phyloP scores from a whole-genome alignment of 2,888 invertebrate species.

The Parnassius orleans region DNA sequence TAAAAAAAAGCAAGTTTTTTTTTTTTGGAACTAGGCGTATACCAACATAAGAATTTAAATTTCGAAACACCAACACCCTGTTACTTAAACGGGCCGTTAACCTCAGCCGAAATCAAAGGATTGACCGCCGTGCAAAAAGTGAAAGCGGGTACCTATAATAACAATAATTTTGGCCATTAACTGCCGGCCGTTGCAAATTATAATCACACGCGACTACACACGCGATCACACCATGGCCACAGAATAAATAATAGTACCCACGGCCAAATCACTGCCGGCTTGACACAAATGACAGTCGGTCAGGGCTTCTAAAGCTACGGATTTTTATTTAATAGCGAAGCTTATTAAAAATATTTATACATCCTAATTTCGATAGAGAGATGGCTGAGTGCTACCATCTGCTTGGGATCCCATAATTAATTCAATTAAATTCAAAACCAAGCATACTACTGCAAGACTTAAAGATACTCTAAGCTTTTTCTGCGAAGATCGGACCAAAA shows the following conservation, averaged over 20 bases:
- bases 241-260: not conserved
- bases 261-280: conserved; percentile 30
- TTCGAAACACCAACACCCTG: not conserved
- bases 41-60: not conserved
- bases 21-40: not conserved
- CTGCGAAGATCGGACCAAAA: no score
- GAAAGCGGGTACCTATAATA: conserved; percentile 46
- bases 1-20: no score
- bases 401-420: no score
- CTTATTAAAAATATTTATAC: no score
- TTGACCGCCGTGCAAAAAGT: conserved; percentile 44
- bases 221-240: conserved; percentile 42
- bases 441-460: no score
- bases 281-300: conserved; percentile 25
- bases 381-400: no score
- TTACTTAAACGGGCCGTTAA: conserved; percentile 33
- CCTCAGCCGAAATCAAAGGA: conserved; percentile 35
- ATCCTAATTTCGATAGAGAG: no score
- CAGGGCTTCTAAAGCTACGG: conserved; percentile 3
- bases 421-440: no score
- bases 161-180: conserved; percentile 52
- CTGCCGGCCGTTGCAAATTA: conserved; percentile 45
- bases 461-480: no score
- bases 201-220: conserved; percentile 41
- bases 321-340: not conserved